These are phyloP conservation scores for Ctenicera cuprea DNA, from an alignment of 2,888 invertebrate genomes.

Conservation along the genomic window DNA sequence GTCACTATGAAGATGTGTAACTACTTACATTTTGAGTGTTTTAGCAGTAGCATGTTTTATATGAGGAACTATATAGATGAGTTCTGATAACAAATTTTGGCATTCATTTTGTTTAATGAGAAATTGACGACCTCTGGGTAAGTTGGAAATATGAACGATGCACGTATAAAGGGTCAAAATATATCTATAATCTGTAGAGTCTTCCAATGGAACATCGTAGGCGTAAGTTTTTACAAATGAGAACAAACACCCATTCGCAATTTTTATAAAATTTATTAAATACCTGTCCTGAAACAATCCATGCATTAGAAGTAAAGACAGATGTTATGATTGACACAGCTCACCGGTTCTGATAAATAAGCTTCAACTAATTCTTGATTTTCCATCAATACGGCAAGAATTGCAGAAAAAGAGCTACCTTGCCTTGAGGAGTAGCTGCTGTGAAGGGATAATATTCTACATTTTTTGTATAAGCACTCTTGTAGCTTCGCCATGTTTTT, in stretches of 20 bases:
- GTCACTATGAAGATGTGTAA: too few relatives aligned
- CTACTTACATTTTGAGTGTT: constrained; percentile 32
- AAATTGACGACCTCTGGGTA: constrained; percentile 18
- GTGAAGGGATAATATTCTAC: constrained; percentile 26
- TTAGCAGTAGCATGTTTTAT: constrained; percentile 15
- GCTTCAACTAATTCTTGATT: constrained; percentile 20
- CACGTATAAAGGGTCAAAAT: constrained; percentile 31
- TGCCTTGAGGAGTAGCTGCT: constrained; percentile 41
- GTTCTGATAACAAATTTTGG: constrained; percentile 18
- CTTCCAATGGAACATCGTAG: constrained; percentile 32
- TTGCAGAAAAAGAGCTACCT: constrained; percentile 34
- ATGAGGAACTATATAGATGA: constrained; percentile 16
- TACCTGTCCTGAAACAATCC: constrained; percentile 26
- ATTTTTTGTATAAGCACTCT: constrained; percentile 31
- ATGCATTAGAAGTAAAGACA: background rate
- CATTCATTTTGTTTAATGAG: constrained; percentile 26
- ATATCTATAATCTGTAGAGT: constrained; percentile 40
- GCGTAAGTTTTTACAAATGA: constrained; percentile 36
- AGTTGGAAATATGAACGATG: constrained; percentile 14
- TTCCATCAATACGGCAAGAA: constrained; percentile 28
- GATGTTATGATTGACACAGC: background rate
- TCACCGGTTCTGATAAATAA: constrained; percentile 29
- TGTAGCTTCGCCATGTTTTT: constrained; percentile 39
- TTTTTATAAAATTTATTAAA: constrained; percentile 35
- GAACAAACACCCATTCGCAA: constrained; percentile 35